Percentiles rank a stretch among this genome's conserved stretches.
These are phyloP conservation scores for Catharus fuscescens DNA, from an alignment of 2,113 vertebrate species.

Conservation along the genomic window DNA sequence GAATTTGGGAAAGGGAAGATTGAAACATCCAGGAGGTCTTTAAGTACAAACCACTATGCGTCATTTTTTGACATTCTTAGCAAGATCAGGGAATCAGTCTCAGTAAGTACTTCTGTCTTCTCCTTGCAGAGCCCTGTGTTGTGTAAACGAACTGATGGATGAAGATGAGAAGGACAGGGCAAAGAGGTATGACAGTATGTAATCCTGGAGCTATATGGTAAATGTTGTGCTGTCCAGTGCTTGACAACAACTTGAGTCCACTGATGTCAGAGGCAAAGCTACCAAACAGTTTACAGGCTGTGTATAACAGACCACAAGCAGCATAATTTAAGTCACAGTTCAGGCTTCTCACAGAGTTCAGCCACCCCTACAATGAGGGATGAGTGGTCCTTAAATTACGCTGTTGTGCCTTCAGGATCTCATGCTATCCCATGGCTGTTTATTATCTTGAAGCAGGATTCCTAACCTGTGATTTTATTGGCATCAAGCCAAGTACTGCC, in stretches of 20 bases:
- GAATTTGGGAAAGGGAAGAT: neutral
- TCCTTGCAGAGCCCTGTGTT: conserved; percentile 81
- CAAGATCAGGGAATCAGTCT: neutral
- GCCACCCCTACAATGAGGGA: neutral
- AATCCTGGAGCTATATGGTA: neutral
- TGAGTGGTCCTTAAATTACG: neutral
- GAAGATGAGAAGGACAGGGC: conserved; percentile 94
- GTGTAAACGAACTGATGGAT: conserved; percentile 89
- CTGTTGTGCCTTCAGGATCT: neutral
- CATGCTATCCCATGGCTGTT: neutral
- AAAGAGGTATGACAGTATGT: conserved; percentile 82
- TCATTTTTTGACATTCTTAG: neutral
- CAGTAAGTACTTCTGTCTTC: conserved; percentile 12
- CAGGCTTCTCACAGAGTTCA: neutral
- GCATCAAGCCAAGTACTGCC: neutral
- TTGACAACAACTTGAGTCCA: neutral
- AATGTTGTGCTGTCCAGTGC: neutral
- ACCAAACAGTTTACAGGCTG: neutral
- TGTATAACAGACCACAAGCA: neutral
- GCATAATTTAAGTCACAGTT: neutral
- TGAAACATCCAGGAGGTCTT: neutral
- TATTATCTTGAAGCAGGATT: neutral
- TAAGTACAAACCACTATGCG: neutral
- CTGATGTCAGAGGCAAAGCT: neutral
- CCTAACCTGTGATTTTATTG: neutral